Percentiles rank a stretch among this genome's conserved stretches.
These are phyloP conservation scores for Rotaria sp. DNA, from an alignment of 2,888 invertebrate genomes.

Conservation along the genomic window DNA sequence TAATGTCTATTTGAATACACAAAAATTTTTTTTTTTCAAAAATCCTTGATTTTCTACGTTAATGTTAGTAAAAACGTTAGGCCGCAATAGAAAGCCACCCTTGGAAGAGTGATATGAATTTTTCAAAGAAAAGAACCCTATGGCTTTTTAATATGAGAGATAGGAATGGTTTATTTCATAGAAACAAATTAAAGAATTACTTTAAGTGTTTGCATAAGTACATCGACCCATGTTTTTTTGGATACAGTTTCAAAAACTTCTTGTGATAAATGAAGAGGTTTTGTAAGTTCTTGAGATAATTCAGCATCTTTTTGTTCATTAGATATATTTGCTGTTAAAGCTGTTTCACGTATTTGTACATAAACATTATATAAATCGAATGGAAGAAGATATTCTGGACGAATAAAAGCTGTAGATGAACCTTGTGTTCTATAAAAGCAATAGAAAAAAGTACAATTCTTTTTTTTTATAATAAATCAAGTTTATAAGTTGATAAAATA, in stretches of 20 bases:
- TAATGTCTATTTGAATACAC: too few species aligned
- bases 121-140: too few species aligned
- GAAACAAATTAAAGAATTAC: slow-evolving; percentile 42
- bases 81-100: too few species aligned
- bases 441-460: neutral
- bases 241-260: slow-evolving; percentile 54
- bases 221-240: slow-evolving; percentile 54
- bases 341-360: slow-evolving; percentile 30
- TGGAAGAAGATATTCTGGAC: slow-evolving; percentile 54
- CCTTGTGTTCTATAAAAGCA: slow-evolving; percentile 49
- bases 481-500: slow-evolving; percentile 41
- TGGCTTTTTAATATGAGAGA: too few species aligned
- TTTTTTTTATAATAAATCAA: neutral
- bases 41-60: too few species aligned
- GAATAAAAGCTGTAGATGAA: slow-evolving; percentile 52
- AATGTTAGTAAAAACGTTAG: too few species aligned
- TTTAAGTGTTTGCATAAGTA: slow-evolving; percentile 54
- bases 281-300: neutral
- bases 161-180: neutral
- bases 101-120: too few species aligned
- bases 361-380: slow-evolving; percentile 51
- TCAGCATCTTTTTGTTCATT: neutral
- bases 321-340: neutral
- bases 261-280: slow-evolving; percentile 9
- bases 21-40: too few species aligned